These are phyloP conservation scores for Plagiodera versicolora DNA, from an alignment of 2,888 invertebrate genomes.

Conservation along the genomic window DNA sequence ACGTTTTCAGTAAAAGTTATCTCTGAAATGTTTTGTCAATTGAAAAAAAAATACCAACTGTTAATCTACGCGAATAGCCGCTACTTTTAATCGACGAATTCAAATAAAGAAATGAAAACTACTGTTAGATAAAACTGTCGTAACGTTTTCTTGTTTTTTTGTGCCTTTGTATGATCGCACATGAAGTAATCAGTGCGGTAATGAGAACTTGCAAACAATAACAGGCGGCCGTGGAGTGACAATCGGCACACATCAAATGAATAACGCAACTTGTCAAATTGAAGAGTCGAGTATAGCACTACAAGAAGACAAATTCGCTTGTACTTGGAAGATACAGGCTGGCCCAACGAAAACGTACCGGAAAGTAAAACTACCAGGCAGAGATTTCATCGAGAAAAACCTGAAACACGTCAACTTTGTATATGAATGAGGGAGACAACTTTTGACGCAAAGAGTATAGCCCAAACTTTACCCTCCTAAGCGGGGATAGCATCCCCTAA, in stretches of 20 bases:
- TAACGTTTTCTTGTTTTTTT: neutral
- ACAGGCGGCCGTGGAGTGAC: neutral
- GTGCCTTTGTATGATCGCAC: neutral
- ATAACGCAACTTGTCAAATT: neutral
- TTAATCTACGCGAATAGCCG: constrained; percentile 15
- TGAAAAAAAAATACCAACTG: constrained; percentile 2
- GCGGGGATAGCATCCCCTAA: too few species aligned
- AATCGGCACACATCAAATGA: neutral
- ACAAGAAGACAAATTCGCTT: too few species aligned
- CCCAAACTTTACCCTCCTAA: too few species aligned
- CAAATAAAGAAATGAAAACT: neutral
- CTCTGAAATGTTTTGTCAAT: neutral
- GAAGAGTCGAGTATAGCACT: neutral
- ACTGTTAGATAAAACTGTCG: neutral
- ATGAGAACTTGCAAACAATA: neutral
- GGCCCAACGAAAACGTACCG: too few species aligned
- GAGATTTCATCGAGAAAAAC: too few species aligned
- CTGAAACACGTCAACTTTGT: too few species aligned
- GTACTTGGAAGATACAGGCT: too few species aligned
- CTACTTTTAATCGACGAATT: neutral
- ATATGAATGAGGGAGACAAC: too few species aligned
- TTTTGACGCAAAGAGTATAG: too few species aligned
- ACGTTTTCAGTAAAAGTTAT: constrained; percentile 31
- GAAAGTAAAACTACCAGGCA: too few species aligned
- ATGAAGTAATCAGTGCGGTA: neutral